Conservation (phyloP, 2,797 vertebrate species). For the Oryzias dopingdopingensis region DNA sequence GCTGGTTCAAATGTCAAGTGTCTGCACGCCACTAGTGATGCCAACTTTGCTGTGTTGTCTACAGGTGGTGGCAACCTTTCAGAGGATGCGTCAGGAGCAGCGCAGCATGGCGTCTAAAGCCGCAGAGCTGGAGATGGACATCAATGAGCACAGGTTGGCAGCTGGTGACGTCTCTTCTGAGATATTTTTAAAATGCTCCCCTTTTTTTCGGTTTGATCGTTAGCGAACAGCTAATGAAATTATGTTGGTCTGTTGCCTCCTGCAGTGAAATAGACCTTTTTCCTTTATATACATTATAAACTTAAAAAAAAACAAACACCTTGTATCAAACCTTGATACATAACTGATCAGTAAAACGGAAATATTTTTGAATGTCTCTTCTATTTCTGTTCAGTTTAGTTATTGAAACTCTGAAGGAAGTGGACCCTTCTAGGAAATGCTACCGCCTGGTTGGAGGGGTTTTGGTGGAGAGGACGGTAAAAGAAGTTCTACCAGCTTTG, state of each 20-base stretch:
- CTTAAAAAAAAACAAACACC: too few species aligned
- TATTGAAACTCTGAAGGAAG: constrained; percentile 90
- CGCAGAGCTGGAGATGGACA: constrained; percentile 91
- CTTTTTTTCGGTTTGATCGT: not conserved
- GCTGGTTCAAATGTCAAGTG: not conserved
- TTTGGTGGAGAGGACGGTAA: constrained; percentile 91
- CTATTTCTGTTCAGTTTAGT: constrained; percentile 76
- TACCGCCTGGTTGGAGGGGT: constrained; percentile 92
- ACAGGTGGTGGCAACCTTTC: constrained; percentile 91
- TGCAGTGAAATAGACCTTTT: too few species aligned
- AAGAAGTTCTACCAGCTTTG: constrained; percentile 91
- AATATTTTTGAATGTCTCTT: not conserved
- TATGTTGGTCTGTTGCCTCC: too few species aligned
- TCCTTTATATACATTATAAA: too few species aligned
- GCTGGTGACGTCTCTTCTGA: too few species aligned
- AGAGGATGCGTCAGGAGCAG: constrained; percentile 92
- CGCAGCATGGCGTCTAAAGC: constrained; percentile 88
- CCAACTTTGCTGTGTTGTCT: not conserved
- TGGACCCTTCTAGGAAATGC: constrained; percentile 88
- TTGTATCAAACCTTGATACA: too few species aligned
- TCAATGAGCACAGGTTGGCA: constrained; percentile 88
- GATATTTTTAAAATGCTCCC: not conserved
- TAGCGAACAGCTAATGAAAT: too few species aligned
- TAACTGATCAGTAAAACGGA: too few species aligned
- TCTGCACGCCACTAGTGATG: not conserved